These are phyloP conservation scores for Epizoanthus scotinus DNA, from an alignment of 92 coral and sea anemone species.

Conservation along the genomic window DNA sequence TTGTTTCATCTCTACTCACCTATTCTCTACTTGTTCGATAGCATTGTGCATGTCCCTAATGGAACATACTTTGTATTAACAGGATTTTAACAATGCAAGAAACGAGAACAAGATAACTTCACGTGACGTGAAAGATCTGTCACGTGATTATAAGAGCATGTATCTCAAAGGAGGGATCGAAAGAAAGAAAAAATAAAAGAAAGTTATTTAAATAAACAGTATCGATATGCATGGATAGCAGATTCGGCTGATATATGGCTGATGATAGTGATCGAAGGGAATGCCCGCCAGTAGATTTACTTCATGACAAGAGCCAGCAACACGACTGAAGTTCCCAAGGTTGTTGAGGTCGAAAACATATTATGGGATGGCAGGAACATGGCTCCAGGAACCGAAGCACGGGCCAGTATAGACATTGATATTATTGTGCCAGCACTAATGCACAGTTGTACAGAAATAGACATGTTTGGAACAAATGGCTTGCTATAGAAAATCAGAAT, in stretches of 20 bases:
- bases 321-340: too few relatives aligned
- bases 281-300: not conserved
- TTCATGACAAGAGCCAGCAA: slow-evolving; percentile 1
- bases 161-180: slow-evolving; percentile 18
- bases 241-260: not conserved
- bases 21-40: not conserved
- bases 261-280: slow-evolving; percentile 19
- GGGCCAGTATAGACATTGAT: not conserved
- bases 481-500: not conserved
- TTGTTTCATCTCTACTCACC: too few relatives aligned
- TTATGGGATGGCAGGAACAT: not conserved
- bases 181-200: not conserved
- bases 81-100: slow-evolving; percentile 56
- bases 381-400: not conserved
- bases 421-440: slow-evolving; percentile 29
- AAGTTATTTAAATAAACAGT: slow-evolving; percentile 9
- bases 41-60: not conserved
- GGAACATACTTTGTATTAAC: not conserved
- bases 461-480: slow-evolving; percentile 16
- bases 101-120: slow-evolving; percentile 50
- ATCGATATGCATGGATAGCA: not conserved
- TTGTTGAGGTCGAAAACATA: not conserved
- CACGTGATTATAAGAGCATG: slow-evolving; percentile 23
- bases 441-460: slow-evolving; percentile 24
- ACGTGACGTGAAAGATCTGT: slow-evolving; percentile 48